These are phyloP conservation scores for Bos indicus DNA, from an alignment of 2,113 vertebrate species.

Conservation along the genomic window DNA sequence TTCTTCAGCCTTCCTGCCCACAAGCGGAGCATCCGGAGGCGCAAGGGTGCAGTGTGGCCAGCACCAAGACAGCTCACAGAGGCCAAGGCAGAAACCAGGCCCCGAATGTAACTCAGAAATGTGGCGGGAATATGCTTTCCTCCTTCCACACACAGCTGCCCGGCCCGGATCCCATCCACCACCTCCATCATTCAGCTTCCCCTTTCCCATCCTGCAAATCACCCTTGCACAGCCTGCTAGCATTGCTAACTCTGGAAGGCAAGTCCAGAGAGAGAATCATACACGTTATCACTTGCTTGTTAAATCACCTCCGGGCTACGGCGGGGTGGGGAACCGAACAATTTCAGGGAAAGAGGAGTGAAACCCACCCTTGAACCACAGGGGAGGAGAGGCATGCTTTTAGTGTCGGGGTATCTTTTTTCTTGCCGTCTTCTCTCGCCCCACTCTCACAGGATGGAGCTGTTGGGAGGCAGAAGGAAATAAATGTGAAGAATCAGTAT, in stretches of 20 bases:
- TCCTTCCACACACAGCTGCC: no score
- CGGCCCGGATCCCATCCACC: accelerated
- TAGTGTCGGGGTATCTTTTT: constrained; percentile 77
- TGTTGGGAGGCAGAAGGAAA: constrained; percentile 65
- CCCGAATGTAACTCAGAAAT: background rate
- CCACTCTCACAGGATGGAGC: constrained; percentile 77
- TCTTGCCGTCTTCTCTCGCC: constrained; percentile 73
- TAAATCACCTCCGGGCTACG: background rate
- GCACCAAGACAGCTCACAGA: background rate
- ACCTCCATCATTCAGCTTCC: background rate
- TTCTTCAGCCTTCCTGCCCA: background rate
- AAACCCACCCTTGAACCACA: constrained; percentile 82
- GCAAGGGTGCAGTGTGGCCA: background rate
- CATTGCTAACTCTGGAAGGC: accelerated
- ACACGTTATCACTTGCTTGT: background rate
- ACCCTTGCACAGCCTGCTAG: background rate
- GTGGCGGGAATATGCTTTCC: accelerated
- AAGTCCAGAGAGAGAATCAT: background rate
- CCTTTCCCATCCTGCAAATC: background rate
- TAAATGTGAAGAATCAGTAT: background rate
- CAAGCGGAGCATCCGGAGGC: accelerated
- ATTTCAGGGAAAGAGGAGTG: background rate
- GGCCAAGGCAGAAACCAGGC: background rate
- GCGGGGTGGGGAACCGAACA: accelerated
- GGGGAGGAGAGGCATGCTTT: constrained; percentile 85